Evolutionary conservation across 2,113 vertebrate species (phyloP).

Genomic region (Elephas maximus): DNA sequence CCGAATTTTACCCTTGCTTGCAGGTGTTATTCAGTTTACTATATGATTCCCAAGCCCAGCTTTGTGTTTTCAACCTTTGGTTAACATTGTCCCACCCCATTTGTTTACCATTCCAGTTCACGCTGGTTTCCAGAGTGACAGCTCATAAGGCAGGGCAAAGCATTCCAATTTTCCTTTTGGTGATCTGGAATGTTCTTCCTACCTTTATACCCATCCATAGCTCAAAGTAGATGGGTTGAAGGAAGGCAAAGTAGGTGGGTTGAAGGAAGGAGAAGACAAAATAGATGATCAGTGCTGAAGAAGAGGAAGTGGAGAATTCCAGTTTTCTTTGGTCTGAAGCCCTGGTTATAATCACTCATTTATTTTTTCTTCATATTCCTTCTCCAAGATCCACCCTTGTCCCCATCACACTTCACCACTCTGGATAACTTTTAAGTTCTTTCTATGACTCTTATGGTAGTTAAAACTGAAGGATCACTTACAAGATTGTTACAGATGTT

Average conservation of each 20-base stretch:
- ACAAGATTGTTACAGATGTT: conserved; percentile 72
- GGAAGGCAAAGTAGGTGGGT: not conserved
- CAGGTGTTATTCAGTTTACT: not conserved
- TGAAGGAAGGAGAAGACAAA: not conserved
- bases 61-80: not conserved
- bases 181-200: not conserved
- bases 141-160: not conserved
- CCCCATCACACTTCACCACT: too few relatives aligned
- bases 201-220: not conserved
- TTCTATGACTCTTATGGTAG: not conserved
- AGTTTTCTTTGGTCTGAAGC: not conserved
- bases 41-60: not conserved
- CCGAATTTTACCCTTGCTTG: not conserved
- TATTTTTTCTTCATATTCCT: not conserved
- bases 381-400: not conserved
- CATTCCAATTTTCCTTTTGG: not conserved
- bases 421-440: not conserved
- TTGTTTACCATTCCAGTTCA: not conserved
- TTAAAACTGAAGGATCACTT: conserved; percentile 38
- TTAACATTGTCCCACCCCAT: not conserved
- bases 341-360: not conserved
- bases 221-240: not conserved
- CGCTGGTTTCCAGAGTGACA: not conserved
- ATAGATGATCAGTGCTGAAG: not conserved
- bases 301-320: not conserved